Conservation (phyloP, 2,113 vertebrate species). For the Sebastes fasciatus region DNA sequence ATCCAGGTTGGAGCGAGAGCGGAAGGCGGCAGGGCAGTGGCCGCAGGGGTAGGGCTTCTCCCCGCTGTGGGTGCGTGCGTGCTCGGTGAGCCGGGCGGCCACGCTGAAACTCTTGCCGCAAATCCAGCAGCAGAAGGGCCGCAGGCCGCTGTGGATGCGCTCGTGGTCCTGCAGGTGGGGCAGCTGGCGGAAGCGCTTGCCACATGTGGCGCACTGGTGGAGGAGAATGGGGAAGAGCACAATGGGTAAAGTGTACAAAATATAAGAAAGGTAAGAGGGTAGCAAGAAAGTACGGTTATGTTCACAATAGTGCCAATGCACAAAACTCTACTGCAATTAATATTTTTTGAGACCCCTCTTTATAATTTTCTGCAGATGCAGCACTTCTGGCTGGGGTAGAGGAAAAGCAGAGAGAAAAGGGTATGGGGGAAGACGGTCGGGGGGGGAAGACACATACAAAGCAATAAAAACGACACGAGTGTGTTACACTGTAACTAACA, state of each 20-base stretch:
- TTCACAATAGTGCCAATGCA: conserved; percentile 24
- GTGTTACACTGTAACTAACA: not conserved
- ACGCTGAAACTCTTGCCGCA: conserved; percentile 87
- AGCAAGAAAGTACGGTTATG: conserved; percentile 34
- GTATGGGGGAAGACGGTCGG: not conserved
- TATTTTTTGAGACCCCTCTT: conserved; percentile 36
- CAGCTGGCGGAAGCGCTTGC: conserved; percentile 86
- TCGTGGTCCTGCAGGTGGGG: conserved; percentile 87
- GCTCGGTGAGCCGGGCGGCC: conserved; percentile 84
- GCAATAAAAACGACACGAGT: conserved; percentile 16
- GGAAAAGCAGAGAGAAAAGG: conserved; percentile 28
- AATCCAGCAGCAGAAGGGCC: conserved; percentile 87
- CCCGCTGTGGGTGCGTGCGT: conserved; percentile 86
- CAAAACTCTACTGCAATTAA: conserved; percentile 33
- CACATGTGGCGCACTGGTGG: conserved; percentile 80
- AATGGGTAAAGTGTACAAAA: not conserved
- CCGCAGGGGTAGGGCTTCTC: conserved; percentile 85
- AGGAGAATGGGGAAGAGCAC: not conserved
- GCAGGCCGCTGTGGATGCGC: conserved; percentile 85
- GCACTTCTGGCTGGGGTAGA: conserved; percentile 35
- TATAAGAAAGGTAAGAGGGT: not conserved
- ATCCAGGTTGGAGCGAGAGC: conserved; percentile 86
- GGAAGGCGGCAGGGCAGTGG: conserved; percentile 82
- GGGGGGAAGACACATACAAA: conserved; percentile 19
- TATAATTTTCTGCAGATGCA: conserved; percentile 59